Base-by-base conservation (phyloP, 30 jellyfish, hydroid and myxozoan species). In the Nemopilema nomurai region DNA sequence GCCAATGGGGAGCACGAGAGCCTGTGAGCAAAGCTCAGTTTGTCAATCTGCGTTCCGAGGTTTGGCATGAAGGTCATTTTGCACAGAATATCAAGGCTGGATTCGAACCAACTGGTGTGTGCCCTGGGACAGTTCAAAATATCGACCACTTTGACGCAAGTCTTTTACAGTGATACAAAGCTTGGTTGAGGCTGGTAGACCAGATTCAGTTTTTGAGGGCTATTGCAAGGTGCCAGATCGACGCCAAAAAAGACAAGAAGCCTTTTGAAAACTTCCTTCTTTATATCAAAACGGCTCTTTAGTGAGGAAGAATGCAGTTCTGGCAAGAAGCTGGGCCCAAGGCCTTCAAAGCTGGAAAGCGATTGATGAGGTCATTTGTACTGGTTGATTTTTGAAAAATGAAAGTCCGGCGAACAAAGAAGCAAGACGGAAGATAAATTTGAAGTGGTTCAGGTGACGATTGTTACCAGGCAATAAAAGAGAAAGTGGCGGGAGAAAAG, bases 1-100 rank as follows among this genome's bases (percentile, higher is more conserved):
- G 29, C 57, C 25, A 31, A 41, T 64, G 49, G 0, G 91, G 83
- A 20, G 65, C 91, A 82, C 32, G 77, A 64, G 88, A 69, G 88
- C 82, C 82, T 28, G 82, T 0, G 71, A 52, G 77, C 1, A 84
- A 84, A 84, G 84, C 85, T 23, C 50, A 27, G 8, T 84, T 84
- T 84, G 92, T 74, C 23, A 85, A 84, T 65, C 26, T 74, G 62
- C 72, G 74, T 0, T 0, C 87, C 0, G 73, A 26, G 0, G 90
- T 84, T 16, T 84, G 93, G 93, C 91, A 73, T 21, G 32, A 52
- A 0, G 93, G 93, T 3, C 26, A 73, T n/a, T 49, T 85, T 21
- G 18, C 30, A n/a, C 72, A 51, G 22, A 73, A 84, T 30, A 73
- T 84, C 24, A 41, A 22, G 68, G 66, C 91, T n/a, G 85, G 92